Evolutionary conservation across 2,888 invertebrate species (phyloP).

Genomic region (Lasioglossum lativentre): DNA sequence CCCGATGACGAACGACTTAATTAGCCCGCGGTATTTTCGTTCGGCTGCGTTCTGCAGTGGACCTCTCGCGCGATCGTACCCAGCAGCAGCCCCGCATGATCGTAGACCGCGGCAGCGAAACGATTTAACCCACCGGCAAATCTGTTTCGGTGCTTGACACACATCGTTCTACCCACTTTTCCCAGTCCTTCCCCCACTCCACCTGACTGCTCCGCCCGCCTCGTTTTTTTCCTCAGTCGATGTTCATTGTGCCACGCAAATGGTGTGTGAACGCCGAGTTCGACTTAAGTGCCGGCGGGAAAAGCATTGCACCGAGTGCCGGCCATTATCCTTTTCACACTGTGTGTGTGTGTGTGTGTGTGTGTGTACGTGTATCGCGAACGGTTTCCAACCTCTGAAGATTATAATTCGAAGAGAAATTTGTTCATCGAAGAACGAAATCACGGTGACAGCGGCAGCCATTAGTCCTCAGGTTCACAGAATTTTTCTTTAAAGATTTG

Average conservation of each 20-base stretch:
- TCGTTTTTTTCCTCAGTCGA: background rate
- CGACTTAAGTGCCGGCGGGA: background rate
- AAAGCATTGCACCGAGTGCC: conserved; percentile 1
- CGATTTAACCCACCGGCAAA: conserved; percentile 22
- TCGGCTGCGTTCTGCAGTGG: background rate
- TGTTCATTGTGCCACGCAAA: conserved; percentile 18
- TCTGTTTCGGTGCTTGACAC: conserved; percentile 11
- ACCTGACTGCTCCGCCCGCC: background rate
- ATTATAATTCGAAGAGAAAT: background rate
- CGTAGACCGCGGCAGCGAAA: background rate
- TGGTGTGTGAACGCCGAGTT: conserved; percentile 21
- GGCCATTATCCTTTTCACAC: conserved; percentile 2
- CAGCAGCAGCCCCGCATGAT: conserved; percentile 1
- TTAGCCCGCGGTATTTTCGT: conserved; percentile 36
- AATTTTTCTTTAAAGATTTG: background rate
- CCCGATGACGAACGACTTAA: conserved; percentile 39
- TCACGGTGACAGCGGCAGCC: background rate
- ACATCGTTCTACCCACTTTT: background rate
- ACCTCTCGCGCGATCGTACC: background rate
- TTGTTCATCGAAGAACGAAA: background rate
- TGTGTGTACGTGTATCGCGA: background rate
- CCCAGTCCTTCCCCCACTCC: background rate
- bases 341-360: too few species aligned
- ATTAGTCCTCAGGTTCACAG: background rate
- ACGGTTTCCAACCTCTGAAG: background rate